Base-by-base conservation (phyloP, 2,797 vertebrate species). In the Acanthurus lineatus region DNA sequence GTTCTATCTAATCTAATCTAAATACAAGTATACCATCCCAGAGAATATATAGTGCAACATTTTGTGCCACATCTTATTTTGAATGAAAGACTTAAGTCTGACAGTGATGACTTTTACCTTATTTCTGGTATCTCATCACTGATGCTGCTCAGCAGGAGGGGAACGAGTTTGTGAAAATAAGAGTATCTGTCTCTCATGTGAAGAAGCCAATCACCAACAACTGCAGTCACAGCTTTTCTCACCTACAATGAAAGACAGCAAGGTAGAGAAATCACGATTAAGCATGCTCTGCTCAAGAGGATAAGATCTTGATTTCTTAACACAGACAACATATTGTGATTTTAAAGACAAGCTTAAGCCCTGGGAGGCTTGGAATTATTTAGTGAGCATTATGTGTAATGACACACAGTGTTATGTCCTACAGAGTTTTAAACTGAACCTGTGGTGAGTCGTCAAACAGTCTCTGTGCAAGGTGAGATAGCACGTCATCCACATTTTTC, bases 371-470 rank as follows among this genome's bases (percentile, higher is more conserved):
- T 38, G 12, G 2, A 73, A 35, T 20, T 47, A 38, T 8, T 45
- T 15, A 17, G 19, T n/a, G 54, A 57, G 28, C 32, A 58, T 19
- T 14, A 48, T 6, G 72, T 20, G 19, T 62, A 5, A 14, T 7
- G 9, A 63, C 6, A 52, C 22, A 69, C 5, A 58, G 1, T 6
- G 10, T 8, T 14, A 59, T 44, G 48, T 58, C 2, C 12, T 1
- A 14, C 35, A 73, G 11, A 9, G 10, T 5, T 58, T 19, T 74
- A 45, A 67, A 76, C 1, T 64, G 72, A 92, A 98, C 98, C 97
- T 97, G 97, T 5, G 97, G 96, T 2, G 97, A 96, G 32, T 97
- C 95, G 8, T 99, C 98, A 73, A 99, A 99, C 19, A 99, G 95
- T 17, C 97, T 96, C 90, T 99, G 98, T 0, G 98, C 97, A 81